Base-by-base conservation (phyloP, 2,797 vertebrate species). In the Epinephelus malabaricus region DNA sequence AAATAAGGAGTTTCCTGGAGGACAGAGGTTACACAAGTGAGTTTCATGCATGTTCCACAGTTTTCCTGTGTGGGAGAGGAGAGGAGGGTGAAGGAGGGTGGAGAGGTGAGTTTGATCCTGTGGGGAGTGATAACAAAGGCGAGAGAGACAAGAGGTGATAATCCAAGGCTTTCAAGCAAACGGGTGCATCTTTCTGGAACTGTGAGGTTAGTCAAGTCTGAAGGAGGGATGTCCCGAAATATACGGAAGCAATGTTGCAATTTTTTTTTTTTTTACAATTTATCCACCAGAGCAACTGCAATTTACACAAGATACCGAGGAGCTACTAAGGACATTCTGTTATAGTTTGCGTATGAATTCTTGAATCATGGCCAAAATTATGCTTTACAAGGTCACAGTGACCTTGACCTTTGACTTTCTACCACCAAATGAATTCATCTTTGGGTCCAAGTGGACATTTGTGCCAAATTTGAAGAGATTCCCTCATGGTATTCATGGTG, bases 151-250 rank as follows among this genome's bases (percentile, higher is more conserved):
- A 61, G 18, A 34, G 7, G 34, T 34, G 7, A 34, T 34, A 9
- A 58, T 62, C 61, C 25, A 49, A 76, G 58, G 61, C 38, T 43
- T 30, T 73, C 58, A 85, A 60, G 69, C 70, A 59, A 64, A 74
- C 2, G 0, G 53, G n/a, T 40, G n/a, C 30, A 54, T 54, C 38
- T 50, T 19, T 88, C 19, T 51, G 60, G 74, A 72, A 23, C 27
- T 7, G 82, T 87, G 76, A 76, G 69, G 80, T 88, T 91, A 88
- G 86, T 82, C 49, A 50, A 43, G 40, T 43, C 14, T 27, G 34
- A 25, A 76, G 51, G 50, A 79, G 81, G 83, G 85, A 84, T 80
- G 85, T 84, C 85, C 86, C 53, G 17, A 67, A 19, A 38, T 6
- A 14, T 13, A 4, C 7, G 3, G n/a, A 11, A n/a, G 56, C 18